These are phyloP conservation scores for Drosophila miranda DNA, from an alignment of 1,140 invertebrate genomes.

Conservation along the genomic window DNA sequence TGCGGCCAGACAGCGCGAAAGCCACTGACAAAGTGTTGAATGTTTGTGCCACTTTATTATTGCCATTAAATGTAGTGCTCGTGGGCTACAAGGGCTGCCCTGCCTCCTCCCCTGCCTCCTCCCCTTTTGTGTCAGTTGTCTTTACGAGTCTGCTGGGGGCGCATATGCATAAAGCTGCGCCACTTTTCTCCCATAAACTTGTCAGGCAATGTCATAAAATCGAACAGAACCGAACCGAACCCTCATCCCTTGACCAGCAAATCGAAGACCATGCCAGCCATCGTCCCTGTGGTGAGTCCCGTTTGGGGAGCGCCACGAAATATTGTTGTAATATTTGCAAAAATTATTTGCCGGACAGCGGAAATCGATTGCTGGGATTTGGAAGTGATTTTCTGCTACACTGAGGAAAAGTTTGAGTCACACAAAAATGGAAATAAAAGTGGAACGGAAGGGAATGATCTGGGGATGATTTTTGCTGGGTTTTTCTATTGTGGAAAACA, in stretches of 20 bases:
- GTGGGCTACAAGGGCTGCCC: background rate
- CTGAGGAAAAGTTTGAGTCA: too few relatives aligned
- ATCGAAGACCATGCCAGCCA: slow-evolving; percentile 3
- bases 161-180: slow-evolving; percentile 26
- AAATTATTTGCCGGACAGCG: slow-evolving; percentile 42
- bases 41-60: slow-evolving; percentile 75
- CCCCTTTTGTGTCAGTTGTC: slow-evolving; percentile 48
- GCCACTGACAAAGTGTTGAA: slow-evolving; percentile 79
- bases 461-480: too few relatives aligned
- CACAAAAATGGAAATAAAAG: too few relatives aligned
- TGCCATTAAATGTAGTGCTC: slow-evolving; percentile 58
- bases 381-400: too few relatives aligned
- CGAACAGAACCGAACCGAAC: background rate
- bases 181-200: slow-evolving; percentile 63
- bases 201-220: slow-evolving; percentile 72
- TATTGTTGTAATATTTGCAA: slow-evolving; percentile 47
- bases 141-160: slow-evolving; percentile 64
- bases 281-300: slow-evolving; percentile 12
- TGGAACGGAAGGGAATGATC: too few relatives aligned
- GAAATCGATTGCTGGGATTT: slow-evolving; percentile 17
- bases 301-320: slow-evolving; percentile 7
- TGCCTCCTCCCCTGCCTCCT: slow-evolving; percentile 1
- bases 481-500: too few relatives aligned
- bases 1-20: slow-evolving; percentile 68
- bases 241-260: slow-evolving; percentile 17